These are phyloP conservation scores for Zosterops borbonicus DNA, from an alignment of 2,113 vertebrate genomes.

Conservation along the genomic window DNA sequence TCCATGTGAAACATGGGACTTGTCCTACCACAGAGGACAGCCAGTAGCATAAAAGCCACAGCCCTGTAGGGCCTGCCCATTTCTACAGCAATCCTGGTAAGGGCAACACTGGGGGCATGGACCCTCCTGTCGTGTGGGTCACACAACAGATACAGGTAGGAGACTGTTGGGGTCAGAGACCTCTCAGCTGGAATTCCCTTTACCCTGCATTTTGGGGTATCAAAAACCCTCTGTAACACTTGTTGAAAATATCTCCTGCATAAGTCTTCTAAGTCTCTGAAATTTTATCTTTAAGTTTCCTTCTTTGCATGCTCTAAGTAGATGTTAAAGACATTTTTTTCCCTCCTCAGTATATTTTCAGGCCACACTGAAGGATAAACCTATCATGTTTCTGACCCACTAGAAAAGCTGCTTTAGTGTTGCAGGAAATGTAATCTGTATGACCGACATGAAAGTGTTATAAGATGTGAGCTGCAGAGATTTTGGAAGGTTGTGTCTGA, in stretches of 20 bases:
- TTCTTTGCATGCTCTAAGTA: background rate
- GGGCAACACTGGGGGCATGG: fast-evolving
- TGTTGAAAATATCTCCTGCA: background rate
- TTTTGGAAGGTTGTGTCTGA: constrained; percentile 68
- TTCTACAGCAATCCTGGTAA: background rate
- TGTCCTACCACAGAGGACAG: background rate
- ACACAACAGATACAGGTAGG: background rate
- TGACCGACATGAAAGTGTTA: constrained; percentile 64
- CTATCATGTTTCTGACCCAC: constrained; percentile 67
- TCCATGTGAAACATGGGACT: fast-evolving
- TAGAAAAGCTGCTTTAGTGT: constrained; percentile 59
- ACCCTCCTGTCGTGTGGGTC: background rate
- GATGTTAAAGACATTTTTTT: background rate
- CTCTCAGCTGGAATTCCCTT: background rate
- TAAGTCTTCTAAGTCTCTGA: background rate
- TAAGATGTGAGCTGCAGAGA: constrained; percentile 53
- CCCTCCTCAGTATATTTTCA: background rate
- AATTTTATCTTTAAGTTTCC: background rate
- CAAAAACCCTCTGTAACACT: background rate
- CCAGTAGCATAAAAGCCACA: background rate
- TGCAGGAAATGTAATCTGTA: constrained; percentile 69
- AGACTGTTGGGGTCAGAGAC: background rate
- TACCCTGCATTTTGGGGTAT: background rate
- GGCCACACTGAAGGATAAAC: constrained; percentile 24
- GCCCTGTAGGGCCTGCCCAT: background rate